Base-by-base conservation (phyloP, 2,797 vertebrate species). In the Protonibea diacanthus region DNA sequence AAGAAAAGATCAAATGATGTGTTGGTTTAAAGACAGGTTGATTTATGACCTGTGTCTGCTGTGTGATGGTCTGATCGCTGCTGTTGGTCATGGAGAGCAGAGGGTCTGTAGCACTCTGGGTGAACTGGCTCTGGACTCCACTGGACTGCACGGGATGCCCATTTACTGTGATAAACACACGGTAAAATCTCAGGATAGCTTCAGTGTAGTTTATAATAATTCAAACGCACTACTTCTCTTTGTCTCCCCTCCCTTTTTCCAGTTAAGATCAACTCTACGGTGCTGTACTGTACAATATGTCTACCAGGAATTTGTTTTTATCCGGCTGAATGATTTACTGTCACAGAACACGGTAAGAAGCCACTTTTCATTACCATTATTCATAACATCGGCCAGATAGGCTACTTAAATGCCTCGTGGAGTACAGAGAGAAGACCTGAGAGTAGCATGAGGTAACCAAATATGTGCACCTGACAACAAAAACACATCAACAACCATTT, bases 41-140 rank as follows among this genome's bases (percentile, higher is more conserved):
- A 45, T 21, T 38, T 12, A 7, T 27, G 23, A 92, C 93, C 91
- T 92, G 82, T 10, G 60, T 59, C 4, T 40, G 67, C n/a, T 65
- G 78, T 17, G 65, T 14, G 59, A 44, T 20, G 9, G 42, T 62
- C 63, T n/a, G 65, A 21, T 63, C 17, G 7, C 56, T 59, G 85
- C 61, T 71, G 65, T 29, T 20, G 69, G 80, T 80, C 65, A 61
- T 66, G 67, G 74, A 64, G 65, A 66, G 81, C 14, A 20, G 65
- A 72, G 68, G 51, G 33, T 72, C 81, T 6, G 59, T 6, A 4
- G 71, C 42, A 18, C 1, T n/a, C 75, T 66, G 80, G 20, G 27
- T 21, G 42, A 75, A 45, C 20, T 27, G 71, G 69, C 6, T 80
- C 66, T 80, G 71, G 61, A 55, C 75, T 62, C 61, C 75, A 11